A percentile compares a stretch with the other conserved stretches of the same genome.
Conservation (phyloP, 2,888 invertebrate genomes). For the Antitype chi region DNA sequence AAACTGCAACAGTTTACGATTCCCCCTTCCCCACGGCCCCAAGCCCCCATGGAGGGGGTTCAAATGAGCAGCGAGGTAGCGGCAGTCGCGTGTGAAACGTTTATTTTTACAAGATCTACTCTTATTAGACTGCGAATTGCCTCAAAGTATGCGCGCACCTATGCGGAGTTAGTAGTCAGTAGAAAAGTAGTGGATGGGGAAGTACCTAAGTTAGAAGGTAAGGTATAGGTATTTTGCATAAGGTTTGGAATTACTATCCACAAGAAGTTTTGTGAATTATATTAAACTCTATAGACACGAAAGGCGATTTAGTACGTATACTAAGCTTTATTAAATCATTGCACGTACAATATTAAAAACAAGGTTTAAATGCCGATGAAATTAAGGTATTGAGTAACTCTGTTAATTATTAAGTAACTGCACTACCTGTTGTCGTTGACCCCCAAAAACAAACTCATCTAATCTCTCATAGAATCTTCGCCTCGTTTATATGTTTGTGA, state of each 20-base stretch:
- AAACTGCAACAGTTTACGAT: conserved; percentile 73
- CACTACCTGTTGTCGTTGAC: too few relatives aligned
- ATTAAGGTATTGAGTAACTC: neutral
- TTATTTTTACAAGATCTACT: conserved; percentile 72
- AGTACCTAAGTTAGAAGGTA: neutral
- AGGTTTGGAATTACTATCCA: neutral
- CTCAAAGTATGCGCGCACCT: conserved; percentile 25
- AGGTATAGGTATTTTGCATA: neutral
- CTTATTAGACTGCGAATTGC: conserved; percentile 68
- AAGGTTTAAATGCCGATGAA: neutral
- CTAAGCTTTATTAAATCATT: neutral
- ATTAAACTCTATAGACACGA: neutral
- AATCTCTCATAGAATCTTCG: too few relatives aligned
- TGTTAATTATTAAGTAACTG: neutral
- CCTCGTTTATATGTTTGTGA: too few relatives aligned
- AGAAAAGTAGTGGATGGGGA: conserved; percentile 3
- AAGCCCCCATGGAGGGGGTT: conserved; percentile 27
- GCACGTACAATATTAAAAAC: neutral
- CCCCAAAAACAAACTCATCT: too few relatives aligned
- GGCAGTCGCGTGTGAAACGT: conserved; percentile 68
- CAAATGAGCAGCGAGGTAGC: conserved; percentile 67
- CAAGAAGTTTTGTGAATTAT: neutral
- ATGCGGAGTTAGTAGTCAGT: conserved; percentile 1
- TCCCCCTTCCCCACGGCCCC: conserved; percentile 7
- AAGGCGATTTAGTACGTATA: neutral